These are phyloP conservation scores for Pinctada fucata DNA, from an alignment of 2,888 invertebrate genomes.

Conservation along the genomic window DNA sequence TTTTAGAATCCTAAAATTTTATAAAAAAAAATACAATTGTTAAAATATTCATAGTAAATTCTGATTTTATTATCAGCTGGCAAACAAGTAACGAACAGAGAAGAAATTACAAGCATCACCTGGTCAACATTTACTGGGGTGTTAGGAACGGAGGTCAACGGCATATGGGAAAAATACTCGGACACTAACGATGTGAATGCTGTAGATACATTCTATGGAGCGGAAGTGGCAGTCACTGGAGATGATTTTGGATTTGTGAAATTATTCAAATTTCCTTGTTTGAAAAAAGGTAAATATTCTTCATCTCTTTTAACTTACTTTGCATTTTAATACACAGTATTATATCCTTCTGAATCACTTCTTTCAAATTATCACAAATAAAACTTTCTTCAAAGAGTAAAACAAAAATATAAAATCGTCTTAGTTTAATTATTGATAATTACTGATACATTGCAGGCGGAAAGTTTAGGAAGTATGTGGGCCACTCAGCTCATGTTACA, in stretches of 20 bases:
- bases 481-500: slow-evolving; percentile 78
- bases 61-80: slow-evolving; percentile 61
- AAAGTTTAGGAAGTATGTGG: slow-evolving; percentile 76
- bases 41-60: no score
- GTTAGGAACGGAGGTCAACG: slow-evolving; percentile 75
- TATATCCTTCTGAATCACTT: no score
- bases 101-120: slow-evolving; percentile 72
- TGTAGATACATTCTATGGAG: slow-evolving; percentile 71
- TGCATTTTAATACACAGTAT: neutral
- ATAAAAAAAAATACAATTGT: no score
- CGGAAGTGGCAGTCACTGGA: slow-evolving; percentile 73
- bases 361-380: neutral
- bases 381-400: neutral
- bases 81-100: slow-evolving; percentile 73
- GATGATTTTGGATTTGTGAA: slow-evolving; percentile 77
- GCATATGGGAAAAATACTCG: slow-evolving; percentile 77
- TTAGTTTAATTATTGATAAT: neutral
- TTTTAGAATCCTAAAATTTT: no score
- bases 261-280: slow-evolving; percentile 75
- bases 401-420: neutral
- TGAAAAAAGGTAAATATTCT: slow-evolving; percentile 73
- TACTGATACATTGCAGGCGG: slow-evolving; percentile 68
- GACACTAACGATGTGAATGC: slow-evolving; percentile 77
- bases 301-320: neutral
- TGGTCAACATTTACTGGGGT: slow-evolving; percentile 76